These are phyloP conservation scores for Aphelenchoides bicaudatus DNA, from an alignment of 2,888 invertebrate species.

Conservation along the genomic window DNA sequence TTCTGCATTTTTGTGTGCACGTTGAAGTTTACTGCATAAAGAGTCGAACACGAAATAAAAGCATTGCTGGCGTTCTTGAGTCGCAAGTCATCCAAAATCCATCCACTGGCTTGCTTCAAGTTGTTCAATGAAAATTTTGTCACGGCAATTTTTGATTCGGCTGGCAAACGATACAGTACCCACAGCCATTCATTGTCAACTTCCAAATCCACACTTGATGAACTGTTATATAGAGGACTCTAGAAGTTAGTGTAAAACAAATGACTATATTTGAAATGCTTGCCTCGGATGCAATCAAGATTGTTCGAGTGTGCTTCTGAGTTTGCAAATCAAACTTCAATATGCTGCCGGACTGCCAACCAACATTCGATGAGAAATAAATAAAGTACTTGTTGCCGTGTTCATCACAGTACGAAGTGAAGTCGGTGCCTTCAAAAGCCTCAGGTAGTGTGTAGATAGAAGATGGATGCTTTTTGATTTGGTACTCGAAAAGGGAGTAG, in stretches of 20 bases:
- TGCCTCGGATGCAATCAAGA: neutral
- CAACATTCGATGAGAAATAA: conserved; percentile 1
- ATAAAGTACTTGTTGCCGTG: neutral
- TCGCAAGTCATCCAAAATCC: conserved; percentile 1
- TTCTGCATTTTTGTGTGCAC: neutral
- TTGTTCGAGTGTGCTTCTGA: neutral
- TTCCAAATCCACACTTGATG: conserved; percentile 16
- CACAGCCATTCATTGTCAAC: conserved; percentile 5
- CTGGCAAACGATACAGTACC: conserved; percentile 15
- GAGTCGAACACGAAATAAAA: conserved; percentile 4
- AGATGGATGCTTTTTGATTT: conserved; percentile 21
- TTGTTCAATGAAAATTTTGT: neutral
- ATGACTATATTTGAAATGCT: neutral
- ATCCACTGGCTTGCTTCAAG: conserved; percentile 7
- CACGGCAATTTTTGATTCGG: neutral
- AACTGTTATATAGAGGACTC: conserved; percentile 16
- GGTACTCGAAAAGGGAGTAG: conserved; percentile 14
- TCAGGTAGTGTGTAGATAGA: conserved; percentile 27
- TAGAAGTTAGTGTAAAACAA: neutral
- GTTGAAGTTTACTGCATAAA: conserved; percentile 5
- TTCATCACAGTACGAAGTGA: conserved; percentile 7
- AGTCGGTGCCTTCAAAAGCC: conserved; percentile 26
- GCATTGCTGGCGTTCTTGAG: neutral
- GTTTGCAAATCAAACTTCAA: conserved; percentile 3
- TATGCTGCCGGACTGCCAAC: neutral